A percentile compares a stretch with the other conserved stretches of the same genome.
Conservation (phyloP, 2,113 vertebrate genomes). For the Donacobius atricapilla region DNA sequence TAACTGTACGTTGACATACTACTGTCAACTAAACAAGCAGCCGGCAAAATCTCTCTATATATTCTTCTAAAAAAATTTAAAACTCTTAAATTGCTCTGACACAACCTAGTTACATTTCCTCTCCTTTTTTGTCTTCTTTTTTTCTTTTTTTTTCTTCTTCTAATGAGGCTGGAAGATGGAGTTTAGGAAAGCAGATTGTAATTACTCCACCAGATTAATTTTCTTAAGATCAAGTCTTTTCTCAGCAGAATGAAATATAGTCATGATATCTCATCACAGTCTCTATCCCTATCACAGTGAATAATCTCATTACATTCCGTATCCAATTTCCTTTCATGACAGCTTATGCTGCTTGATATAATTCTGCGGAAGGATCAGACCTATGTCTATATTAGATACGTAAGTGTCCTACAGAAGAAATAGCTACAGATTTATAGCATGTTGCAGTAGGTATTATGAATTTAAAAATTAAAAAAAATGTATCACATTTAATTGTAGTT, state of each 20-base stretch:
- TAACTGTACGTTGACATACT: neutral
- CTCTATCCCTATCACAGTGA: neutral
- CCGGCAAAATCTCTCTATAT: neutral
- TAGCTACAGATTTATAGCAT: neutral
- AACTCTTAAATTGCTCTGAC: neutral
- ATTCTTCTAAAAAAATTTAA: neutral
- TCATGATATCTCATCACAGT: neutral
- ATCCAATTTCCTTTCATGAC: slow-evolving; percentile 35
- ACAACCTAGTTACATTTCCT: neutral
- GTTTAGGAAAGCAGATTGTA: neutral
- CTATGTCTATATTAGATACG: neutral
- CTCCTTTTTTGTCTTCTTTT: neutral
- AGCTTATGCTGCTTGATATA: neutral
- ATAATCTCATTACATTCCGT: neutral
- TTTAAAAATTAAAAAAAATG: neutral
- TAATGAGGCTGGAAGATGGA: neutral
- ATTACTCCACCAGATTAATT: slow-evolving; percentile 23
- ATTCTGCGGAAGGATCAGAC: neutral
- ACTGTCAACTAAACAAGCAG: neutral
- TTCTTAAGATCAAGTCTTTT: neutral
- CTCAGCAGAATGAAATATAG: slow-evolving; percentile 38
- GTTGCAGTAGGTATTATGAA: neutral
- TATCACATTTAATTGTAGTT: neutral
- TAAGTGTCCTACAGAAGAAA: neutral
- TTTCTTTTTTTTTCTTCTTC: neutral